phyloP scores from a whole-genome alignment of 92 coral and sea anemone genomes.

The Porites cylindrica region DNA sequence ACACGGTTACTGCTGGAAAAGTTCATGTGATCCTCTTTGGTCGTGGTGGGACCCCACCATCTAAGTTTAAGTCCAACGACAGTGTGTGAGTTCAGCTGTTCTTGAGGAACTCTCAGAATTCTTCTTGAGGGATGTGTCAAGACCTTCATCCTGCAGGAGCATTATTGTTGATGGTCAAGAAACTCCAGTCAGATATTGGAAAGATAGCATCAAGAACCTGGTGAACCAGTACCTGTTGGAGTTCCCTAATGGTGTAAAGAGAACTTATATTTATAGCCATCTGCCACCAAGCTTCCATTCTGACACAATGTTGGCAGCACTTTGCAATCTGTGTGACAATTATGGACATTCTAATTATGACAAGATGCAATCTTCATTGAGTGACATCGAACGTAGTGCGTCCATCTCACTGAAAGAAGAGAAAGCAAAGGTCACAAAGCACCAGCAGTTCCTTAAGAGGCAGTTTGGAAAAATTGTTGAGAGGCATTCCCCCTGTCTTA shows the following conservation, averaged over 20 bases:
- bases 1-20: conserved; percentile 60
- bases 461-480: conserved; percentile 20
- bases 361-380: background rate
- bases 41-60: conserved; percentile 57
- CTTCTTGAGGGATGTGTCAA: conserved; percentile 31
- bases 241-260: conserved; percentile 3
- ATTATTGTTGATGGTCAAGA: conserved; percentile 48
- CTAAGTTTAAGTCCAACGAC: conserved; percentile 7
- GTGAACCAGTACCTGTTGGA: conserved; percentile 25
- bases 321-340: conserved; percentile 48
- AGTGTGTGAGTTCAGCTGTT: conserved; percentile 40
- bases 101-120: conserved; percentile 50
- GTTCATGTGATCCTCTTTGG: conserved; percentile 60
- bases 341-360: conserved; percentile 3
- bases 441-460: no score
- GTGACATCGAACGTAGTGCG: background rate
- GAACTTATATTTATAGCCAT: conserved; percentile 42
- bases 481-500: conserved; percentile 47
- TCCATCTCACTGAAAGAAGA: background rate
- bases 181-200: conserved; percentile 61
- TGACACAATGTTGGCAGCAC: conserved; percentile 46
- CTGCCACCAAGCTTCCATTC: conserved; percentile 18
- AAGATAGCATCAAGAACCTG: conserved; percentile 28
- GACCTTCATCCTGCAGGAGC: conserved; percentile 57
- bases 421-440: background rate